Conservation (phyloP, 2,113 vertebrate genomes). For the pig (Sus scrofa) region DNA sequence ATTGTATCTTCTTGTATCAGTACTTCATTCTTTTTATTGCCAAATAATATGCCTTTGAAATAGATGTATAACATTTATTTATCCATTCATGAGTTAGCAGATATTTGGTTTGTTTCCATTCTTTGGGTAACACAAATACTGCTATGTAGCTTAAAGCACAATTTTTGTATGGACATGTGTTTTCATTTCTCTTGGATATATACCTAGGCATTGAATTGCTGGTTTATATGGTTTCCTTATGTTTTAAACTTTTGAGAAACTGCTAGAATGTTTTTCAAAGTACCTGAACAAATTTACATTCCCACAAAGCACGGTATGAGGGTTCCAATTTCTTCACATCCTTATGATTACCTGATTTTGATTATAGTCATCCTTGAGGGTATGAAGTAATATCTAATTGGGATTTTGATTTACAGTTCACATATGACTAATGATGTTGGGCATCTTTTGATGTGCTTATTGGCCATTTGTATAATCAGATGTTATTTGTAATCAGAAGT, state of each 20-base stretch:
- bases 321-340: neutral
- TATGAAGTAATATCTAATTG: neutral
- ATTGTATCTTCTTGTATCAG: neutral
- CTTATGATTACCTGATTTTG: neutral
- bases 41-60: neutral
- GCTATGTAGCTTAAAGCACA: neutral
- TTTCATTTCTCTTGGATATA: neutral
- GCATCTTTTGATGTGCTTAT: neutral
- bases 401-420: neutral
- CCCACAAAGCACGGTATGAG: fast-evolving
- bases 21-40: neutral
- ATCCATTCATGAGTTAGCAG: neutral
- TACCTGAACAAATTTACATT: neutral
- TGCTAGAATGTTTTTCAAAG: neutral
- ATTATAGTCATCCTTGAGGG: neutral
- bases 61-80: neutral
- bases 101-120: neutral
- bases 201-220: neutral
- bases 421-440: neutral
- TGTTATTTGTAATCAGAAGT: neutral
- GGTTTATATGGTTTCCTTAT: neutral
- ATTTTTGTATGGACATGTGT: neutral
- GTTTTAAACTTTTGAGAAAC: neutral
- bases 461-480: neutral
- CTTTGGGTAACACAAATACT: neutral